Conservation (phyloP, 1,140 invertebrate species). For the Drosophila tropicalis region DNA sequence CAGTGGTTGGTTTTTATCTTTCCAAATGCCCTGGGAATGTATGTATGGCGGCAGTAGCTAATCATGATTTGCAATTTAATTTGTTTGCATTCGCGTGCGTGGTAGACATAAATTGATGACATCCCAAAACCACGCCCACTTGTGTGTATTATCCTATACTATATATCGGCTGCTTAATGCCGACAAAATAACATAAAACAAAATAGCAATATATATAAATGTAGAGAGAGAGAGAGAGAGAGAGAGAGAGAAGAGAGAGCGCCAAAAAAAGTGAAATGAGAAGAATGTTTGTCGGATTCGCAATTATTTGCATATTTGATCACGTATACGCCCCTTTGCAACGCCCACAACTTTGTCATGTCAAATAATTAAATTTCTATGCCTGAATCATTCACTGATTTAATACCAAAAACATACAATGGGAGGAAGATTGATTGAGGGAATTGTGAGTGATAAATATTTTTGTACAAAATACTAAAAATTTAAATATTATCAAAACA, state of each 20-base stretch:
- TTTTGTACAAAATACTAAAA: neutral
- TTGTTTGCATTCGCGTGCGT: conserved; percentile 75
- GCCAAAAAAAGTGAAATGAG: conserved; percentile 3
- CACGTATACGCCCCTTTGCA: conserved; percentile 46
- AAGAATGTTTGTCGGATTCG: conserved; percentile 47
- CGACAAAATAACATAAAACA: conserved; percentile 25
- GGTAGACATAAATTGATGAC: conserved; percentile 75
- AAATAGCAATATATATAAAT: neutral
- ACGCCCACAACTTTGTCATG: conserved; percentile 18
- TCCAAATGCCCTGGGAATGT: neutral
- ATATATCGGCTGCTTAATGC: conserved; percentile 22
- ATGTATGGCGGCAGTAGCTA: conserved; percentile 40
- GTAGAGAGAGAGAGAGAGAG: conserved; percentile 1
- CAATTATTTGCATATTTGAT: conserved; percentile 73
- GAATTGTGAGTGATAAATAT: neutral
- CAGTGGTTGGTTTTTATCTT: conserved; percentile 14
- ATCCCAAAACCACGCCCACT: conserved; percentile 39
- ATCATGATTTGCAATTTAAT: conserved; percentile 80
- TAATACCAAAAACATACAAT: neutral
- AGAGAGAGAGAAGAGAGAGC: neutral
- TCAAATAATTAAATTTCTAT: conserved; percentile 51
- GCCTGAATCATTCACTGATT: conserved; percentile 24
- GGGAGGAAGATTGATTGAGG: neutral
- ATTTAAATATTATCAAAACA: neutral
- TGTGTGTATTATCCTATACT: conserved; percentile 5